Base-by-base conservation (phyloP, 2,113 vertebrate genomes). In the Notiomystis cincta region DNA sequence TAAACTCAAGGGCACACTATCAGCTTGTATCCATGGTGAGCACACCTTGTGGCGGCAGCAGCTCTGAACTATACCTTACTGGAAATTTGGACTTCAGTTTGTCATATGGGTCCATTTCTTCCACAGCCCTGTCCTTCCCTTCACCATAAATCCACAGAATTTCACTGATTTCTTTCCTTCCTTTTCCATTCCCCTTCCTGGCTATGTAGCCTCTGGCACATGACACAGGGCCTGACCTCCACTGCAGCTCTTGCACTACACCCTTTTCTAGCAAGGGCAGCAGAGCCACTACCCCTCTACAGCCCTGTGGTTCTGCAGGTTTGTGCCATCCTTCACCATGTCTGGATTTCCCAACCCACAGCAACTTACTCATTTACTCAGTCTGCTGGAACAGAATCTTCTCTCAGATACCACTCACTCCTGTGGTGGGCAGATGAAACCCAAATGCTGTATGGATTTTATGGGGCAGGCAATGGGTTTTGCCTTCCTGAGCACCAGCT, bases 321-420 rank as follows among this genome's bases (percentile, higher is more conserved):
- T 47, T 83, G 9, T 42, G 15, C 35, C 17, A 1, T 33, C 27
- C 21, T 71, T 31, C 13, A 20, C 21, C 6, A 4, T 1, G 0
- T 38, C 38, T 67, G 31, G 10, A 37, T 57, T 84, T 84, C 42
- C 28, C 16, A 72, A 67, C 9, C 9, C 1, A 4, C 14, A 85
- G 24, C 13, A 38, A 37, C 3, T 37, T 27, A 44, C 20, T 13
- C 3, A 2, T 66, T 70, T 76, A 71, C 23, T 51, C 20, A 33
- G 25, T 17, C 23, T 31, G 25, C 56, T 79, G 37, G 57, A 80
- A 57, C 24, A 48, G 37, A 60, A 45, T 17, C n/a, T 70, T 48
- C 78, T 81, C 28, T 53, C 22, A 62, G 51, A 56, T 54, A 27
- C 11, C 14, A 37, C 42, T 75, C 5, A 7, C 58, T 61, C 6